Evolutionary conservation across 2,888 invertebrate species (phyloP).

Genomic region (Epistrophella euchroma): DNA sequence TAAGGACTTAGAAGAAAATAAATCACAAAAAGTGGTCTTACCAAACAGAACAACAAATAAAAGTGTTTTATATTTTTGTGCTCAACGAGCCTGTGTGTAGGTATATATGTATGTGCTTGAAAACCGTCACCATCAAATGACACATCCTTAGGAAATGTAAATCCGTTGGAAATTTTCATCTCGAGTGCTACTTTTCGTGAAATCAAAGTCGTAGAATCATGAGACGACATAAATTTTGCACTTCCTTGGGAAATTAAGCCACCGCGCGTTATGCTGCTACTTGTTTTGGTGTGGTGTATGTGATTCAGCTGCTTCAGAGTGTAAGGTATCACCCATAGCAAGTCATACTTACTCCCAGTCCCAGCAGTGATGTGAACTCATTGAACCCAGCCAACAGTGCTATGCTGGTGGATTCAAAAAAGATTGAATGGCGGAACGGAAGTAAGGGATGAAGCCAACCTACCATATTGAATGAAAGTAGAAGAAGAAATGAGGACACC

Average conservation of each 20-base stretch:
- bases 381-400: constrained; percentile 53
- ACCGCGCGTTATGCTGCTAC: not conserved
- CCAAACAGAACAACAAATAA: not conserved
- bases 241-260: constrained; percentile 55
- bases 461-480: not conserved
- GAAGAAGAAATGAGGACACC: not conserved
- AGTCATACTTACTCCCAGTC: constrained; percentile 10
- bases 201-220: constrained; percentile 70
- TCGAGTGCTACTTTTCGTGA: constrained; percentile 45
- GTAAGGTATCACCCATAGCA: constrained; percentile 26
- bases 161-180: constrained; percentile 48
- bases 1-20: constrained; percentile 52
- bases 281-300: constrained; percentile 1
- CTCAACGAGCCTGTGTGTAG: not conserved
- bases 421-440: constrained; percentile 31
- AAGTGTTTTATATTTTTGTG: constrained; percentile 7
- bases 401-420: constrained; percentile 48
- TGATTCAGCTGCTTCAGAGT: constrained; percentile 4
- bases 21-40: constrained; percentile 51
- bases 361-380: constrained; percentile 33
- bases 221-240: constrained; percentile 67
- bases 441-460: not conserved
- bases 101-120: not conserved
- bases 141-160: constrained; percentile 38
- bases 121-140: constrained; percentile 20